These are phyloP conservation scores for Hybognathus amarus DNA, from an alignment of 2,797 vertebrate genomes.

Conservation along the genomic window DNA sequence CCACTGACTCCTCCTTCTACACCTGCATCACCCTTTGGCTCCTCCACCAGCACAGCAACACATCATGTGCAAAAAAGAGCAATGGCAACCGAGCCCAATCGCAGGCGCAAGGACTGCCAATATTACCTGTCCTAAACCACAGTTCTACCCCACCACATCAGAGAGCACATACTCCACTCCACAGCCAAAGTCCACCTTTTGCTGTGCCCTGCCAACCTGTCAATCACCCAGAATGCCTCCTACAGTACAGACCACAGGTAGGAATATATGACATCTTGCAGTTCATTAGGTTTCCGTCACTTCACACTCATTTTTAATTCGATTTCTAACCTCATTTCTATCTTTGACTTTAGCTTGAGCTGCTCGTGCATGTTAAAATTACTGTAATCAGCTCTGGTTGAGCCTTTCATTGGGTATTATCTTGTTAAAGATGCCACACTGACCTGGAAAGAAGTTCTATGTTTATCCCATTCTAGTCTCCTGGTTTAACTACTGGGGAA, in stretches of 20 bases:
- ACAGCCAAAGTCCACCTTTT: slow-evolving; percentile 74
- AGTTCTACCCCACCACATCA: slow-evolving; percentile 63
- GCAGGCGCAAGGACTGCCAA: slow-evolving; percentile 56
- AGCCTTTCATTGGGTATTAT: slow-evolving; percentile 42
- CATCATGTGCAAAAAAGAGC: slow-evolving; percentile 71
- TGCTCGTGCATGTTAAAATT: slow-evolving; percentile 26
- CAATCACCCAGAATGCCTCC: slow-evolving; percentile 75
- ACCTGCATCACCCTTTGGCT: slow-evolving; percentile 74
- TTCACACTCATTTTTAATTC: slow-evolving; percentile 3
- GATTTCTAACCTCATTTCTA: slow-evolving; percentile 19
- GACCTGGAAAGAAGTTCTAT: slow-evolving; percentile 51
- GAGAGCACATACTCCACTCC: slow-evolving; percentile 62
- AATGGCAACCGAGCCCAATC: slow-evolving; percentile 62
- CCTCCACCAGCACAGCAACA: slow-evolving; percentile 72
- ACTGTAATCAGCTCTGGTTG: slow-evolving; percentile 52
- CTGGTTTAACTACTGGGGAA: slow-evolving; percentile 31
- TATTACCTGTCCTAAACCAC: slow-evolving; percentile 52
- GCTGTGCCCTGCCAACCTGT: slow-evolving; percentile 81
- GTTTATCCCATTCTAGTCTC: slow-evolving; percentile 33
- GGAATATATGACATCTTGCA: slow-evolving; percentile 14
- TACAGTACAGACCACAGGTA: slow-evolving; percentile 88
- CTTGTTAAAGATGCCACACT: slow-evolving; percentile 52
- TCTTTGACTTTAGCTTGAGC: slow-evolving; percentile 12
- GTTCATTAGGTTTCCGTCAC: neutral
- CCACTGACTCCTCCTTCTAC: slow-evolving; percentile 81